Evolutionary conservation across 2,797 vertebrate species (phyloP), one percentile per base, ranked within the genome.

Genomic region (Mergus octosetaceus): DNA sequence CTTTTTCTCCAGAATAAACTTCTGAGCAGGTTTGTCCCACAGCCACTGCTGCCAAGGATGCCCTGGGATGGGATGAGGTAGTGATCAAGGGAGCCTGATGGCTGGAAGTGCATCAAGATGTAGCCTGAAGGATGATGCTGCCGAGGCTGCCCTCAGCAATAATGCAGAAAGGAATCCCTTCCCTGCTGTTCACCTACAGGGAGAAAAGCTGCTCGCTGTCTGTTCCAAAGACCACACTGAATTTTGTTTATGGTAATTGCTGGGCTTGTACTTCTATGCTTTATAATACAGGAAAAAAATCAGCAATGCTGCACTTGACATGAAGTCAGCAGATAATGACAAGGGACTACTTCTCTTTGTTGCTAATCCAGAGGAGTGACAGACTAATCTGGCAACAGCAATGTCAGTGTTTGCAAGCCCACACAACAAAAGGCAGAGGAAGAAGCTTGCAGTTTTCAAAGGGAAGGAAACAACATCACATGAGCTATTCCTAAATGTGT

Each of bases 381-480:
- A 80, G 78, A 87, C 21, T 43, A 92, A 92, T 85, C 70, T 85
- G 78, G 80, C 53, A 93, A 84, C 73, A 73, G n/a, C 53, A 70
- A 0, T 1, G 62, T 41, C 81, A 83, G 56, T 43, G 75, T 87
- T 89, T 90, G 78, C 78, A 87, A 88, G 72, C 38, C 32, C 56
- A 89, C 41, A 85, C 80, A 89, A 89, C 75, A 92, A 87, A 94
- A 75, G 61, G 75, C 24, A 3, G 65, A 93, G 65, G 69, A 93
- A 87, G 79, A 79, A 79, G 72, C 69, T 53, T 85, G 34, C 0
- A 5, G 78, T 87, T 95, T 95, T 90, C 91, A 95, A 94, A 93
- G 73, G 21, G 30, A 89, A 85, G 83, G 74, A 92, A 93, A 85
- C 62, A 84, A 85, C 62, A 84, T 79, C 83, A 90, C 91, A 91